phyloP scores from a whole-genome alignment of 2,113 vertebrate species.

The Pomatostomus ruficeps region DNA sequence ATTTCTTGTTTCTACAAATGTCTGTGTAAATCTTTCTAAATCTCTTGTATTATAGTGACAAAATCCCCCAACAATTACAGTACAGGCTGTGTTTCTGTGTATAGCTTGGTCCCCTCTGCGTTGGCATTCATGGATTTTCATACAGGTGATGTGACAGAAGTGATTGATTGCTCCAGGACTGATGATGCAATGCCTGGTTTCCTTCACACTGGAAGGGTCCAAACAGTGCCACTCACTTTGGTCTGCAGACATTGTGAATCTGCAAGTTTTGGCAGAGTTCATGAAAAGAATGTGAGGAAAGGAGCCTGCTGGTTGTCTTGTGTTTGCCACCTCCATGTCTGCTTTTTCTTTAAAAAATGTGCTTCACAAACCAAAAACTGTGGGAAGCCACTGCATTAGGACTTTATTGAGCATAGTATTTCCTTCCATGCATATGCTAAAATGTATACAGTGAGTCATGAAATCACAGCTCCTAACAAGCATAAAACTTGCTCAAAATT shows the following conservation, averaged over 20 bases:
- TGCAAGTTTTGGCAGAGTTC: background rate
- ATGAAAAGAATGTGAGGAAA: background rate
- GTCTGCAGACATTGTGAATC: background rate
- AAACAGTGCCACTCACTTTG: background rate
- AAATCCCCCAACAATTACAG: background rate
- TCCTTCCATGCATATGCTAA: background rate
- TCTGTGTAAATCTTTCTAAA: background rate
- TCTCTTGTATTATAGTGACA: background rate
- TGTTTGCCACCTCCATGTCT: background rate
- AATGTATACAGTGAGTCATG: background rate
- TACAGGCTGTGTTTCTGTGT: background rate
- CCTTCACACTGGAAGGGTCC: rapidly evolving
- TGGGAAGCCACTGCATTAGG: background rate
- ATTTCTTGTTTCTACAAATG: background rate
- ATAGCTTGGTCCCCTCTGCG: background rate
- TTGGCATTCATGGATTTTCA: background rate
- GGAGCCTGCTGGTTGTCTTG: background rate
- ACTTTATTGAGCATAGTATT: background rate
- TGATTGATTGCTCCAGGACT: background rate
- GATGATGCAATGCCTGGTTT: rapidly evolving
- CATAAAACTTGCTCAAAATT: background rate
- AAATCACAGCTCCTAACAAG: background rate
- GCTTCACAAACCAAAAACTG: background rate
- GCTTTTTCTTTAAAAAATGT: background rate
- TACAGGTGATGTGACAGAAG: background rate